Conservation (phyloP, 2,797 vertebrate genomes). For the Cygnus olor region DNA sequence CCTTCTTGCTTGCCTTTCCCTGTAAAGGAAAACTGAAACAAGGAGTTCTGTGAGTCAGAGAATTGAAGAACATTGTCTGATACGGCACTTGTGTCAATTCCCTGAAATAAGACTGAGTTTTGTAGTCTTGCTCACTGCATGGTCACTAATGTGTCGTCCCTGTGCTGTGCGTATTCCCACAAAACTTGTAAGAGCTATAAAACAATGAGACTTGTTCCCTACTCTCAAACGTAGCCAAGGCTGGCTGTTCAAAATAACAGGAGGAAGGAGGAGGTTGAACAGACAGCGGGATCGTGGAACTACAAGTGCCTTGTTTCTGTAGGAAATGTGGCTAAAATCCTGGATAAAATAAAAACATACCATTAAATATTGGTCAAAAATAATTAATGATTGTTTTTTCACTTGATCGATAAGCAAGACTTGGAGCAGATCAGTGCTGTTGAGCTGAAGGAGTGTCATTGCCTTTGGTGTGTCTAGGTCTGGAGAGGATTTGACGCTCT, state of each 20-base stretch:
- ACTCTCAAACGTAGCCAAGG: background rate
- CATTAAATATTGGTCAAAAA: background rate
- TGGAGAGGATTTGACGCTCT: background rate
- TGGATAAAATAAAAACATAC: background rate
- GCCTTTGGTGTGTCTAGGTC: background rate
- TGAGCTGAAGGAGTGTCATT: background rate
- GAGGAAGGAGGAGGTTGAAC: background rate
- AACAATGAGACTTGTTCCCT: background rate
- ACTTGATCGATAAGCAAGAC: background rate
- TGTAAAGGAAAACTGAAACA: background rate
- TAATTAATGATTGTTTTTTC: accelerated
- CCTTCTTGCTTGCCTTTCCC: background rate
- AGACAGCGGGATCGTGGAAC: too few relatives aligned
- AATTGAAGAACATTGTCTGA: background rate
- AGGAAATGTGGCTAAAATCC: background rate
- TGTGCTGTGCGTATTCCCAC: background rate
- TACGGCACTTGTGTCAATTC: background rate
- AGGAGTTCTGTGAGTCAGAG: background rate
- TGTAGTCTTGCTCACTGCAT: background rate
- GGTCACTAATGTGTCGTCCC: background rate
- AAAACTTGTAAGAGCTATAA: background rate
- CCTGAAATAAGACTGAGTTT: background rate
- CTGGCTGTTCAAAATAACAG: background rate
- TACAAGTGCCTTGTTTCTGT: background rate
- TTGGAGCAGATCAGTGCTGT: background rate